Base-by-base conservation (phyloP, 2,113 vertebrate species). In the Oncorhynchus clarkii region DNA sequence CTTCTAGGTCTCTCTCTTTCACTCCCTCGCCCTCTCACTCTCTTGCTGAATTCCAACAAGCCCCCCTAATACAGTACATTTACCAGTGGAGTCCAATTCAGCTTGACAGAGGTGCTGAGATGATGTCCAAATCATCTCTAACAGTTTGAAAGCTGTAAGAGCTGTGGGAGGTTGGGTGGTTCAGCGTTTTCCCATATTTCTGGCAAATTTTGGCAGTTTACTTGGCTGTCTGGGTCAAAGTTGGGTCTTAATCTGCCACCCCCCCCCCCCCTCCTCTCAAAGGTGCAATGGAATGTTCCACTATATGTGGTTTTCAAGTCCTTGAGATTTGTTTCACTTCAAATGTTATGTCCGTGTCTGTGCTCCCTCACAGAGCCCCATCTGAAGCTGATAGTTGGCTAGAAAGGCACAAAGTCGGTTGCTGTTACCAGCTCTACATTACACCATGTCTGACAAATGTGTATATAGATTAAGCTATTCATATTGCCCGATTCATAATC, bases 231-330 rank as follows among this genome's bases (percentile, higher is more conserved):
- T 70, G 3, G 77, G 59, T 77, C 74, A 57, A 69, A 73, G 60
- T 84, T 73, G 73, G 87, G 79, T 72, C 80, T 84, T 85, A 84
- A 88, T 85, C 81, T 82, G 79, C 77, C 74, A 69, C 7, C 20
- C 86, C 83, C 0, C 22, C 7, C 20, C 86, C 83, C 0, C 22
- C 3, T 45, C 39, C 69, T 82, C 86, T 84, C 83, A 77, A 73
- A 72, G 80, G 80, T 82, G 77, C 80, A 6, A 22, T 78, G 87
- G 85, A 92, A 91, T 86, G 86, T 84, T 86, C 75, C 81, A 26
- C 66, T 75, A 51, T n/a, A 9, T 2, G 75, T 34, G 75, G 6
- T 83, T 90, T 87, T 84, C 82, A 76, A 81, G 84, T 79, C 78
- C 78, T 74, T 31, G 82, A 81, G 82, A 73, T 86, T 48, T 1